phyloP scores from a whole-genome alignment of 1,140 invertebrate genomes.

The Achatina immaculata region DNA sequence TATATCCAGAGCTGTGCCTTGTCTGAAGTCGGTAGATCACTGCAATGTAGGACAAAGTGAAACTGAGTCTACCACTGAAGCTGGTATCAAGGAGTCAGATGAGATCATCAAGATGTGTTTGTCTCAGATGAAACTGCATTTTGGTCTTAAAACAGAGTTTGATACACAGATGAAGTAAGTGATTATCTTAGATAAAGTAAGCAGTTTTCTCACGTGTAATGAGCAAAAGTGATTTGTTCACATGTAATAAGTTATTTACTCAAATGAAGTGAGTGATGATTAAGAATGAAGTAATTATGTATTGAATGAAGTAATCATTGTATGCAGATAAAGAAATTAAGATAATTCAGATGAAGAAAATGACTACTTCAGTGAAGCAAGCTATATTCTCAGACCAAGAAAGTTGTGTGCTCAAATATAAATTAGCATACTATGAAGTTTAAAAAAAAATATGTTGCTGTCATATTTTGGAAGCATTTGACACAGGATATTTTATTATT shows the following conservation, averaged over 20 bases:
- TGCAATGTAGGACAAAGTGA: not conserved
- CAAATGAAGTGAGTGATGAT: too few species aligned
- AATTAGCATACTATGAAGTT: not conserved
- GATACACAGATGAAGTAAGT: not conserved
- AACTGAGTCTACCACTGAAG: not conserved
- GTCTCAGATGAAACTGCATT: not conserved
- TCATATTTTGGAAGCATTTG: not conserved
- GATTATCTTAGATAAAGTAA: too few species aligned
- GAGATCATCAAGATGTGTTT: constrained; percentile 5
- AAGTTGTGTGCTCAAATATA: too few species aligned
- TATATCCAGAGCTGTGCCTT: not conserved
- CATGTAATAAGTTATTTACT: too few species aligned
- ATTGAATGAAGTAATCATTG: too few species aligned
- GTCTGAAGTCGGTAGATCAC: not conserved
- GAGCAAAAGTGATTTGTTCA: too few species aligned
- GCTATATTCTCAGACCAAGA: too few species aligned
- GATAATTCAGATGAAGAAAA: too few species aligned
- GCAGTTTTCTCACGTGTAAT: too few species aligned
- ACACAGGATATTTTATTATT: not conserved
- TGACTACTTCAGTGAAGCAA: too few species aligned
- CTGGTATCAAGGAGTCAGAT: not conserved
- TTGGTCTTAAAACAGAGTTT: not conserved
- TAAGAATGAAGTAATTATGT: too few species aligned
- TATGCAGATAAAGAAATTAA: too few species aligned
- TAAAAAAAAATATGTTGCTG: not conserved